A percentile compares a stretch with the other conserved stretches of the same genome.
These are phyloP conservation scores for Drosophila buzzatii DNA, from an alignment of 2,888 invertebrate species.

Conservation along the genomic window DNA sequence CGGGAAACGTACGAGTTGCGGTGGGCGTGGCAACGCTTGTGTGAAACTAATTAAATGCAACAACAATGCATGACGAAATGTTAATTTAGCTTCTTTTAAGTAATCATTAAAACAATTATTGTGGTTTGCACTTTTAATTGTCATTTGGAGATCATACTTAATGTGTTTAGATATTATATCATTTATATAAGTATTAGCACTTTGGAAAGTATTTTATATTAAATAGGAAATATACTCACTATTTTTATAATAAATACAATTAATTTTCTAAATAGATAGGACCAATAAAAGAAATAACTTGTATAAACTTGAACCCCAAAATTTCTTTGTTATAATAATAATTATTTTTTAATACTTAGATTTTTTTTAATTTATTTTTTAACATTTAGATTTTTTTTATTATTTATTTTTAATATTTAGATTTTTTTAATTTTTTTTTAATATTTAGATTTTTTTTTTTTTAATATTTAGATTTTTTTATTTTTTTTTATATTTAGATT, in stretches of 20 bases:
- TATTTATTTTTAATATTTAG: not conserved
- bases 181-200: not conserved
- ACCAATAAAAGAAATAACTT: not conserved
- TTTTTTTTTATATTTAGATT: not conserved
- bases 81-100: constrained; percentile 27
- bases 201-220: not conserved
- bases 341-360: not conserved
- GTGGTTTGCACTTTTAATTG: constrained; percentile 8
- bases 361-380: too few species aligned
- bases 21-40: not conserved
- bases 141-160: constrained; percentile 12
- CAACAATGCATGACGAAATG: constrained; percentile 9
- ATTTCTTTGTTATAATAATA: too few species aligned
- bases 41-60: constrained; percentile 32
- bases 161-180: not conserved
- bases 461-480: not conserved
- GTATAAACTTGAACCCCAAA: not conserved
- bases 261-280: not conserved
- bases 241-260: not conserved
- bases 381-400: not conserved
- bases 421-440: not conserved
- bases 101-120: constrained; percentile 21
- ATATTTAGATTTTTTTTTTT: not conserved
- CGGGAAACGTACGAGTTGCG: not conserved
- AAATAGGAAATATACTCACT: not conserved